These are phyloP conservation scores for Poeciliopsis gracilis DNA, from an alignment of 2,797 vertebrate species.

Conservation along the genomic window DNA sequence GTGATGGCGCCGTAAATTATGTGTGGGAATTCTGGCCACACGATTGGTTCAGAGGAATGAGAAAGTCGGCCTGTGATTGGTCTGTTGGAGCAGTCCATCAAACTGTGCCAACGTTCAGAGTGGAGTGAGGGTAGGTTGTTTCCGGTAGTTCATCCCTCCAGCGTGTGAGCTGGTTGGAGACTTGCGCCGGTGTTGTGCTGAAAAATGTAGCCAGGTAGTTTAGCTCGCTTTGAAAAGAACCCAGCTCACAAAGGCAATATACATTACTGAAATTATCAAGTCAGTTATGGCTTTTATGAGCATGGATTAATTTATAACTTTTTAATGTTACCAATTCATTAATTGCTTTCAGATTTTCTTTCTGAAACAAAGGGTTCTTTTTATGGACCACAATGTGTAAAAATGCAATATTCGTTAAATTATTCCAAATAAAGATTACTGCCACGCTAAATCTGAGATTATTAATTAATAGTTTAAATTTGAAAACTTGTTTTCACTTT, in stretches of 20 bases:
- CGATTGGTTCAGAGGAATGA: conserved; percentile 60
- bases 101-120: neutral
- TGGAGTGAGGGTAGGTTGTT: conserved; percentile 4
- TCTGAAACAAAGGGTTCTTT: neutral
- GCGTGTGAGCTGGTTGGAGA: conserved; percentile 46
- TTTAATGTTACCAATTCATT: neutral
- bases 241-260: neutral
- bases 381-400: neutral
- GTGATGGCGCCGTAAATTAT: conserved; percentile 69
- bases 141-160: conserved; percentile 36
- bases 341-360: neutral
- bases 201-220: neutral
- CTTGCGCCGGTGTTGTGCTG: conserved; percentile 35
- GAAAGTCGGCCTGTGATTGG: conserved; percentile 68
- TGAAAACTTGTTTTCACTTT: neutral
- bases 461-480: neutral
- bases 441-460: neutral
- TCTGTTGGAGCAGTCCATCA: conserved; percentile 32
- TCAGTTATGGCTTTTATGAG: neutral
- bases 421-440: neutral
- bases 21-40: conserved; percentile 29
- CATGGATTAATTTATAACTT: neutral
- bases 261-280: neutral
- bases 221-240: neutral
- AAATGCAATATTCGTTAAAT: neutral